Evolutionary conservation across 2,888 invertebrate genomes (phyloP).

Genomic region (Dryadula phaetusa): DNA sequence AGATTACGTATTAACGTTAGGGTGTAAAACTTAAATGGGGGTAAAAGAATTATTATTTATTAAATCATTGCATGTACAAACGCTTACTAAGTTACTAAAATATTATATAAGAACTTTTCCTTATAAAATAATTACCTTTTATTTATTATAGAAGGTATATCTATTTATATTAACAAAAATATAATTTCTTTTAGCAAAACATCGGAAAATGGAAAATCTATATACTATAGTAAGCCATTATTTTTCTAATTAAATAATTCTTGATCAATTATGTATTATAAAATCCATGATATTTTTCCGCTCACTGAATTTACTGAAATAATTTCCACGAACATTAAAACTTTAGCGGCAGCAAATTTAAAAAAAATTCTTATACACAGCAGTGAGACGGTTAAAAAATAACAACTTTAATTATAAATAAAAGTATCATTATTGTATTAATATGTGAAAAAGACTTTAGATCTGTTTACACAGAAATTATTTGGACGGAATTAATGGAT

Average conservation of each 20-base stretch:
- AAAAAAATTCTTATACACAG: conserved; percentile 32
- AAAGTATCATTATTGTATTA: no score
- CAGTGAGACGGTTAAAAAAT: conserved; percentile 36
- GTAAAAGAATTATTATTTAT: conserved; percentile 42
- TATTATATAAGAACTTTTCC: not conserved
- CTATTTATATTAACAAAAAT: not conserved
- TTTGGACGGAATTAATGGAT: no score
- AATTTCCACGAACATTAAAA: conserved; percentile 38
- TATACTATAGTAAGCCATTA: not conserved
- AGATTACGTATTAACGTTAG: conserved; percentile 63
- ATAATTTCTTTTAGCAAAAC: no score
- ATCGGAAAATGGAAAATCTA: not conserved
- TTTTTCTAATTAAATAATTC: not conserved
- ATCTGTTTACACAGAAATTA: no score
- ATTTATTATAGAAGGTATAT: not conserved
- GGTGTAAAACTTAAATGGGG: conserved; percentile 52
- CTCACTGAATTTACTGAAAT: conserved; percentile 26
- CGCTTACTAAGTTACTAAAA: not conserved
- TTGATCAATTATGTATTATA: conserved; percentile 17
- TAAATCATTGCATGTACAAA: not conserved
- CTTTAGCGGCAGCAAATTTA: conserved; percentile 32
- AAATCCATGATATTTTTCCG: not conserved
- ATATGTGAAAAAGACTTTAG: no score
- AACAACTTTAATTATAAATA: no score
- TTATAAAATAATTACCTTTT: not conserved